phyloP scores from a whole-genome alignment of 2,888 invertebrate genomes.

The Dendrolimus pini region DNA sequence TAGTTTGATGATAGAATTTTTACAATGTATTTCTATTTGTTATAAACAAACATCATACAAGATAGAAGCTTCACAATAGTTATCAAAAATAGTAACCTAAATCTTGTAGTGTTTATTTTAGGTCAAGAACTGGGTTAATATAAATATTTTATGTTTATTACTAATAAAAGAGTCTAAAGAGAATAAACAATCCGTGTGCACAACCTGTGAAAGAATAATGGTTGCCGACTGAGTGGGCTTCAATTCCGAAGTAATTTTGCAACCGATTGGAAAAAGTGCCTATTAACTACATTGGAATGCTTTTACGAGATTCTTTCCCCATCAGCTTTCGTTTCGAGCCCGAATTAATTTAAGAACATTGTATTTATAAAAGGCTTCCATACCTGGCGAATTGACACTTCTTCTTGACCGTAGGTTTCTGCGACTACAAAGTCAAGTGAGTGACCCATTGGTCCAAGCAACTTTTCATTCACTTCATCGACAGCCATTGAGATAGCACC shows the following conservation, averaged over 20 bases:
- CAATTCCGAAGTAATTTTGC: constrained; percentile 39
- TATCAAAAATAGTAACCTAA: too few relatives aligned
- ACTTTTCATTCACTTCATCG: constrained; percentile 84
- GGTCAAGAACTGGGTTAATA: too few relatives aligned
- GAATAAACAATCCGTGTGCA: constrained; percentile 34
- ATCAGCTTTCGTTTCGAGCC: neutral
- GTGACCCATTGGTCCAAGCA: constrained; percentile 81
- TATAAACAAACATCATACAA: too few relatives aligned
- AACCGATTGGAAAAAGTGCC: constrained; percentile 39
- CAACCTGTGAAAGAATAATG: constrained; percentile 49
- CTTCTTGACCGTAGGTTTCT: constrained; percentile 94
- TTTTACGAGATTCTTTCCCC: constrained; percentile 19
- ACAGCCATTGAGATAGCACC: constrained; percentile 93
- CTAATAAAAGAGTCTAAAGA: neutral
- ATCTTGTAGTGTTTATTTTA: too few relatives aligned
- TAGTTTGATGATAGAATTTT: too few relatives aligned
- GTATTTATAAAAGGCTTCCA: constrained; percentile 9
- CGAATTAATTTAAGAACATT: neutral
- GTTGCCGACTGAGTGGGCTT: constrained; percentile 31
- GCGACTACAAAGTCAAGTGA: constrained; percentile 87
- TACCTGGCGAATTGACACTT: constrained; percentile 85
- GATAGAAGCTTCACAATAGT: too few relatives aligned
- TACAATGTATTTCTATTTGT: too few relatives aligned
- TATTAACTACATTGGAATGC: constrained; percentile 26
- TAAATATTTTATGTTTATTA: too few relatives aligned